Percentiles rank a stretch among this genome's conserved stretches.
Evolutionary conservation across 2,888 invertebrate species (phyloP).

Genomic region (Hybos culiciformis): DNA sequence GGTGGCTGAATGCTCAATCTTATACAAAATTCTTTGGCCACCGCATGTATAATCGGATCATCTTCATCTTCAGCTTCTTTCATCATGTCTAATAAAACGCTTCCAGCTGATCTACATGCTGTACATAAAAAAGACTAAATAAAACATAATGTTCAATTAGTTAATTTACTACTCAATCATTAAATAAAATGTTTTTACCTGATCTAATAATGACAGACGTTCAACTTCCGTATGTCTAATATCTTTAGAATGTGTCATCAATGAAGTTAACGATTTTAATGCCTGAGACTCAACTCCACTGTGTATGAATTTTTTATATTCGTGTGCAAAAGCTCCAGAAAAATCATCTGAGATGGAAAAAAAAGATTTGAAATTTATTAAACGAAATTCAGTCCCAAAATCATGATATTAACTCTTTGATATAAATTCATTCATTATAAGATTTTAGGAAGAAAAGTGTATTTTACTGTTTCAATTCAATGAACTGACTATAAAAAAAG

Average conservation of each 20-base stretch:
- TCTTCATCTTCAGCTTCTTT: conserved; percentile 38
- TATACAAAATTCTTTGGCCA: conserved; percentile 40
- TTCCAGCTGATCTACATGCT: conserved; percentile 23
- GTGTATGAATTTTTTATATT: conserved; percentile 22
- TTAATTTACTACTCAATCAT: not conserved
- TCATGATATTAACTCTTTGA: too few relatives aligned
- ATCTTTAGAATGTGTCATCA: conserved; percentile 23
- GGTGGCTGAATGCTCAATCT: conserved; percentile 42
- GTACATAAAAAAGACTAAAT: conserved; percentile 24
- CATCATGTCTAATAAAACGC: conserved; percentile 27
- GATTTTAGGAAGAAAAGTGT: too few relatives aligned
- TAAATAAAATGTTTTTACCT: conserved; percentile 8
- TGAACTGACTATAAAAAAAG: too few relatives aligned
- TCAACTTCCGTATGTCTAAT: conserved; percentile 21
- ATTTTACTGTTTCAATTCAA: too few relatives aligned
- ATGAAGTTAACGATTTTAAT: conserved; percentile 19
- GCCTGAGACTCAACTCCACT: conserved; percentile 23
- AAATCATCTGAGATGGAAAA: conserved; percentile 18
- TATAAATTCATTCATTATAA: too few relatives aligned
- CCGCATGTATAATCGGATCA: conserved; percentile 26
- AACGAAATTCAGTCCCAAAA: too few relatives aligned
- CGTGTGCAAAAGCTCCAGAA: conserved; percentile 20
- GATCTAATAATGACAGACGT: conserved; percentile 19
- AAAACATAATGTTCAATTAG: not conserved
- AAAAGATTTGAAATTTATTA: too few relatives aligned